Conservation (phyloP, 2,888 invertebrate genomes). For the Lamellibrachia satsuma region DNA sequence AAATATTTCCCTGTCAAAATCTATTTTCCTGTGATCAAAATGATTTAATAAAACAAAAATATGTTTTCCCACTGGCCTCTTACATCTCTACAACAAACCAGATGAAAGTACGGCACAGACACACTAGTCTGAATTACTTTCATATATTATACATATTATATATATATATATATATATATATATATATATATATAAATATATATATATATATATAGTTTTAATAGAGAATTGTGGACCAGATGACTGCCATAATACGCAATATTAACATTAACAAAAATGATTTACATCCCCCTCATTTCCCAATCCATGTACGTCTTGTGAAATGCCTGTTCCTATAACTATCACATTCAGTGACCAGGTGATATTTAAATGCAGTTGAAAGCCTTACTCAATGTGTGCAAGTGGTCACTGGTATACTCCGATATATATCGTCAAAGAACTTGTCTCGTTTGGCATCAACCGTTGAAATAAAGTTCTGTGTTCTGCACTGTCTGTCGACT, state of each 20-base stretch:
- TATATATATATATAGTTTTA: not conserved
- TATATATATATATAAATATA: not conserved
- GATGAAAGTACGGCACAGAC: no score
- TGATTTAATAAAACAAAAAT: not conserved
- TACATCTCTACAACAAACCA: no score
- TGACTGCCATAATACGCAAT: not conserved
- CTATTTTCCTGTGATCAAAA: not conserved
- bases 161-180: not conserved
- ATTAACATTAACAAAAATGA: no score
- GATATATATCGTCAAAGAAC: slow-evolving; percentile 24
- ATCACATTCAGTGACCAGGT: not conserved
- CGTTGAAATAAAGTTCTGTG: slow-evolving; percentile 20
- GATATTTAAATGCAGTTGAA: not conserved
- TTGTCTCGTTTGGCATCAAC: slow-evolving; percentile 22
- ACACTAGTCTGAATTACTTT: no score
- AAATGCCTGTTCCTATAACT: not conserved
- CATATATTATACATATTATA: not conserved
- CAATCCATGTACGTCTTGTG: not conserved
- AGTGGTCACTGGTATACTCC: not conserved
- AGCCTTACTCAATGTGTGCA: not conserved
- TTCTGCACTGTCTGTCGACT: slow-evolving; percentile 3
- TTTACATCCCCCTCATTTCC: not conserved
- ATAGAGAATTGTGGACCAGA: not conserved
- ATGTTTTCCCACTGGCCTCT: not conserved
- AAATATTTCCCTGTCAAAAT: not conserved